Percentiles rank a stretch among this genome's conserved stretches.
Conservation (phyloP, 2,113 vertebrate species). For the Zingel zingel region DNA sequence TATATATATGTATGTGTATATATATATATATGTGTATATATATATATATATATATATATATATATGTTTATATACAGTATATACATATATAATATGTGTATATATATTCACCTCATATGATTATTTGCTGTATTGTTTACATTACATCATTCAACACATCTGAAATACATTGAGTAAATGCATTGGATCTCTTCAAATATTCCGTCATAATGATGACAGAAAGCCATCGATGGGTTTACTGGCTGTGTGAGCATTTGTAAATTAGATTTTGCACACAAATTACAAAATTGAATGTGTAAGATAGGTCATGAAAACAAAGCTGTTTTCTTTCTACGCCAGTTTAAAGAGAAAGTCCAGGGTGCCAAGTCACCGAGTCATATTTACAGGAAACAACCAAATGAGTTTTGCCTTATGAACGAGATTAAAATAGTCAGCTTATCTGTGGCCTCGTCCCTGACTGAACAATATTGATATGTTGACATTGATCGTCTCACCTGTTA, state of each 20-base stretch:
- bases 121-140: no score
- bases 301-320: neutral
- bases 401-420: constrained; percentile 43
- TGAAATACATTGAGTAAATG: no score
- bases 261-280: neutral
- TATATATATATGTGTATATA: no score
- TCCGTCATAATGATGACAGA: neutral
- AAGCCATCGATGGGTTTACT: neutral
- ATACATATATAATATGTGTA: no score
- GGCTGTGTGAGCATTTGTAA: neutral
- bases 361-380: neutral
- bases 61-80: no score
- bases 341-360: neutral
- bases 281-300: no score
- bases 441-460: constrained; percentile 25
- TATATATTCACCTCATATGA: no score
- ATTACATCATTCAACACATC: no score
- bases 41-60: no score
- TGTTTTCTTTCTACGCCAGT: neutral
- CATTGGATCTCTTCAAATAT: no score
- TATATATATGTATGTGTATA: no score
- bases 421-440: constrained; percentile 30
- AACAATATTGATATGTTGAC: constrained; percentile 70
- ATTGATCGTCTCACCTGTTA: constrained; percentile 71
- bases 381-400: constrained; percentile 3